Percentiles rank a stretch among this genome's conserved stretches.
Evolutionary conservation across 2,113 vertebrate species (phyloP).

Genomic region (Phyllostomus hastatus): DNA sequence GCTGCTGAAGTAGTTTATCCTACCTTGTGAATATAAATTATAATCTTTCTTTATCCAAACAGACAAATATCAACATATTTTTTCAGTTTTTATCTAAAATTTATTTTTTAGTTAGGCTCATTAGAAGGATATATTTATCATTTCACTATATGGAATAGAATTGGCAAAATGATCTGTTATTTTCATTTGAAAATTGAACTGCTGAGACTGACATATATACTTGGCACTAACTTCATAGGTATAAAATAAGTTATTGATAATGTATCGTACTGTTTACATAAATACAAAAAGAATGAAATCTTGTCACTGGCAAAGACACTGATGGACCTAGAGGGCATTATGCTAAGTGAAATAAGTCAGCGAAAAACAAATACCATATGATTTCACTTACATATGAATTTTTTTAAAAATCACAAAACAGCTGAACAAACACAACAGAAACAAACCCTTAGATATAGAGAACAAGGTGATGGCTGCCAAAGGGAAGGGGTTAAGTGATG

Average conservation of each 20-base stretch:
- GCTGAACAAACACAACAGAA: neutral
- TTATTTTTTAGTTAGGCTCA: neutral
- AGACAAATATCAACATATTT: conserved; percentile 33
- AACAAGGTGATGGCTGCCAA: neutral
- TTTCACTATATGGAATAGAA: neutral
- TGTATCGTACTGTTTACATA: neutral
- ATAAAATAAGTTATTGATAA: neutral
- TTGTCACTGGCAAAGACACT: neutral
- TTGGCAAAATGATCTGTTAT: neutral
- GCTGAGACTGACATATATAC: neutral
- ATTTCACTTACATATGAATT: neutral
- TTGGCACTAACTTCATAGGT: neutral
- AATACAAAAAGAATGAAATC: neutral
- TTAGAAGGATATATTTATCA: neutral
- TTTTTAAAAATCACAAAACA: neutral
- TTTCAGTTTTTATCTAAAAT: conserved; percentile 57
- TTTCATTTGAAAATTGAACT: neutral
- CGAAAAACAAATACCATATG: neutral
- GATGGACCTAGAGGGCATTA: neutral
- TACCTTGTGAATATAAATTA: conserved; percentile 61
- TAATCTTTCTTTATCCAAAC: conserved; percentile 43
- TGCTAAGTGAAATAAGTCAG: neutral
- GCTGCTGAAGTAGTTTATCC: conserved; percentile 72
- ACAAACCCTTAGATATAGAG: no score
- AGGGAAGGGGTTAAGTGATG: neutral